These are phyloP conservation scores for Tortricodes alternella DNA, from an alignment of 2,888 invertebrate genomes.

Conservation along the genomic window DNA sequence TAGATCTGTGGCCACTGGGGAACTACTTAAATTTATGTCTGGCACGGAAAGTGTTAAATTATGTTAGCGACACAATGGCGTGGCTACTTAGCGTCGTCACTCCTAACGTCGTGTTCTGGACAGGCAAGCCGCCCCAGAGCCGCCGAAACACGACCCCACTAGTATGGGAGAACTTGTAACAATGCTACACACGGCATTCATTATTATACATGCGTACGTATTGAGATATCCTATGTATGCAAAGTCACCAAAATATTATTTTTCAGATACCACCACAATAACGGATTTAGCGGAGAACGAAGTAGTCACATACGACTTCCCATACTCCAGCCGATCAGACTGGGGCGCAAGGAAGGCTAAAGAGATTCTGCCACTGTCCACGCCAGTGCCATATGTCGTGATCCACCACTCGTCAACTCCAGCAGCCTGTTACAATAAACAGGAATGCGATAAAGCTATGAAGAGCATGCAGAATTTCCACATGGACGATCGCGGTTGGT, in stretches of 20 bases:
- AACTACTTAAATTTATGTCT: no score
- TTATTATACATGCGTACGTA: no score
- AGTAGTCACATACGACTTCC: constrained; percentile 56
- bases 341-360: constrained; percentile 85
- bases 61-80: no score
- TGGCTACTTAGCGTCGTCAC: no score
- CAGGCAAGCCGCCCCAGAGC: no score
- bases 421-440: constrained; percentile 76
- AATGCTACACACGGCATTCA: no score
- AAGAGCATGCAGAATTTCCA: constrained; percentile 85
- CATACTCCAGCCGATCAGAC: constrained; percentile 66
- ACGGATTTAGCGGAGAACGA: constrained; percentile 51
- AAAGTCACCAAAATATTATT: background rate
- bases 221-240: no score
- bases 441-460: constrained; percentile 83
- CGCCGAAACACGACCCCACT: no score
- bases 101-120: no score
- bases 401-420: constrained; percentile 87
- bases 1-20: no score
- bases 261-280: background rate
- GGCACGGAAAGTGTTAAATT: no score
- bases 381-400: constrained; percentile 86
- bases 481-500: constrained; percentile 84
- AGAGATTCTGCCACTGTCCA: constrained; percentile 65
- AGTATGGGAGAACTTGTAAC: no score